Percentiles rank a stretch among this genome's conserved stretches.
These are phyloP conservation scores for Crotalus viridis DNA, from an alignment of 2,113 vertebrate species.

Conservation along the genomic window DNA sequence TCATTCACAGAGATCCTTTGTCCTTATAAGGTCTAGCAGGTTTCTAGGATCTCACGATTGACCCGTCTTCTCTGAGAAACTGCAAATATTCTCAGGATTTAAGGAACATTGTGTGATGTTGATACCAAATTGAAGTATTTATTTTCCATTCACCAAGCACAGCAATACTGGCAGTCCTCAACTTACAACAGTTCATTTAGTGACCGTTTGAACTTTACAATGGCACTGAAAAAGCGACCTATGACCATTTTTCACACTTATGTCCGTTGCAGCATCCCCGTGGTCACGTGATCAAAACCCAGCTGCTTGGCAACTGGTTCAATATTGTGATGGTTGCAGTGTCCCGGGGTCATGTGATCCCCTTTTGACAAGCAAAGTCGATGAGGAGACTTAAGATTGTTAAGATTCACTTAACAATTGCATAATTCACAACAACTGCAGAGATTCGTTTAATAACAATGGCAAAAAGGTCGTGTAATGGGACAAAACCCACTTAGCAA, in stretches of 20 bases:
- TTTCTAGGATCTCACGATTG: neutral
- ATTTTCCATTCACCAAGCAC: neutral
- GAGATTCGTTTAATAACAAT: neutral
- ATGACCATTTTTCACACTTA: neutral
- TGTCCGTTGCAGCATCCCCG: neutral
- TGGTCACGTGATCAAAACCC: neutral
- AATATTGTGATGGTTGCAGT: neutral
- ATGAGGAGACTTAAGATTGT: too few species aligned
- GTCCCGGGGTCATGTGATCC: too few species aligned
- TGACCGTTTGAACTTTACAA: neutral
- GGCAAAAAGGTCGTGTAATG: neutral
- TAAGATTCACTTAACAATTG: too few species aligned
- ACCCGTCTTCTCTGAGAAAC: neutral
- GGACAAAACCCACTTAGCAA: neutral
- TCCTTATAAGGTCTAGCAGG: neutral
- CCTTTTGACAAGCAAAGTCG: too few species aligned
- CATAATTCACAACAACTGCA: too few species aligned
- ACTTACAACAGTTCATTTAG: neutral
- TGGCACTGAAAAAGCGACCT: neutral
- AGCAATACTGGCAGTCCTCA: neutral
- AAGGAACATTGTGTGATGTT: neutral
- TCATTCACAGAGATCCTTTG: neutral
- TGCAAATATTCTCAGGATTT: neutral
- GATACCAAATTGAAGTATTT: neutral
- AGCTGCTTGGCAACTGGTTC: neutral